Base-by-base conservation (phyloP, 1,140 invertebrate genomes). In the Venustaconcha ellipsiformis region DNA sequence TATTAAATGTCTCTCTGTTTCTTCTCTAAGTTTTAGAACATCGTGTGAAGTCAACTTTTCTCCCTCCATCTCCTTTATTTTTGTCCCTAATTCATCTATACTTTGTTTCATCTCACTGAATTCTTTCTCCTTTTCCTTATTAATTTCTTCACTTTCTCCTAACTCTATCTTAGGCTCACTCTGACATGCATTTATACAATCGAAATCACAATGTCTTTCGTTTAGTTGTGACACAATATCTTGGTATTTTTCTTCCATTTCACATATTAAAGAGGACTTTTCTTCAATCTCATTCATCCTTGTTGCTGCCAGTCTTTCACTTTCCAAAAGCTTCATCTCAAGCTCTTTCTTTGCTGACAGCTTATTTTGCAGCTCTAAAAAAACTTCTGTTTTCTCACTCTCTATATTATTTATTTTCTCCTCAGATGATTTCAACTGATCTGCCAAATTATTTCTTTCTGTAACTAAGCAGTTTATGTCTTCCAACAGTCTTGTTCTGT, bases 381-480 rank as follows among this genome's bases (percentile, higher is more conserved):
- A 48, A 23, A 55, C 60, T 64, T 71, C 37, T 48, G 14, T 67
- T 60, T 68, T 74, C 57, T 74, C 72, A n/a, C 59, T 57, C 26
- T 67, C 55, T 26, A 78, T 23, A 8, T 74, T 68, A 57, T 13
- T 59, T 4, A 70, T 76, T 57, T 65, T 67, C 17, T 26, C 30
- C n/a, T 67, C 68, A 20, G 69, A 26, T 57, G 69, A 55, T 56
- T 67, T 68, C 26, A 64, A 14, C 2, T 48, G 37, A 4, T 48
- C 6, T 48, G 37, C 37, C 37, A 48, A 48, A 48, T 12, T 48
- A 48, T 48, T 48, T 48, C 37, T 48, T 48, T 48, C 37, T 48
- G 11, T 48, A 48, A 48, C 37, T 48, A 48, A 48, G 11, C 37
- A 0, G 6, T 48, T 48, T 12, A 66, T 20, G 30, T n/a, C 17